A percentile compares a stretch with the other conserved stretches of the same genome.
Conservation (phyloP, 2,113 vertebrate species). For the Furnarius figulus region DNA sequence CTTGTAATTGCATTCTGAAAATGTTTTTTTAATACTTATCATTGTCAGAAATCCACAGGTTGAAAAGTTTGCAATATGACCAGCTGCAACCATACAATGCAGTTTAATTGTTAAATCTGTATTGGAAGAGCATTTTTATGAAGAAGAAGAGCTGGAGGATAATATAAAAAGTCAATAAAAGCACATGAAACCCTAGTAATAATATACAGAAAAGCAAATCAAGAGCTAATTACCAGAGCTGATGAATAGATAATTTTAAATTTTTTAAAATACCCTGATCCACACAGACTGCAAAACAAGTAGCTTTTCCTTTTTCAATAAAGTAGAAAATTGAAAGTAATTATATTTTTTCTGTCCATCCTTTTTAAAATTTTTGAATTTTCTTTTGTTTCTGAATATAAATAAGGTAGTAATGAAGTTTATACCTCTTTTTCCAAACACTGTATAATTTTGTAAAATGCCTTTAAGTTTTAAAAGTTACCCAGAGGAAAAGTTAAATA, state of each 20-base stretch:
- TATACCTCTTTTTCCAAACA: neutral
- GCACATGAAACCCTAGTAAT: neutral
- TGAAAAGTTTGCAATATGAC: neutral
- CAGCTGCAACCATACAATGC: neutral
- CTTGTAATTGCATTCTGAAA: neutral
- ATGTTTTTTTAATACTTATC: neutral
- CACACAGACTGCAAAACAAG: neutral
- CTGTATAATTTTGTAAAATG: neutral
- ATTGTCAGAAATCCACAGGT: neutral
- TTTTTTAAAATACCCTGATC: neutral
- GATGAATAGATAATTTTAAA: slow-evolving; percentile 3
- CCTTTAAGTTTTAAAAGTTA: neutral
- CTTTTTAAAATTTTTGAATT: neutral
- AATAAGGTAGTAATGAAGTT: neutral
- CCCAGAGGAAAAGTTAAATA: neutral
- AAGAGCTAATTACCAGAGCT: neutral
- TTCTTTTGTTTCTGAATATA: neutral
- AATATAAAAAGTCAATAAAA: neutral
- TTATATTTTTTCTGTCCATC: neutral
- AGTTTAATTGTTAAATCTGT: neutral
- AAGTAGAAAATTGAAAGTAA: neutral
- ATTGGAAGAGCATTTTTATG: neutral
- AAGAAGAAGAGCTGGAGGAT: neutral
- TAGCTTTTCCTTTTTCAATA: neutral
- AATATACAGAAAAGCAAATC: neutral